phyloP scores from a whole-genome alignment of 2,888 invertebrate species.

The Malacosoma neustria region DNA sequence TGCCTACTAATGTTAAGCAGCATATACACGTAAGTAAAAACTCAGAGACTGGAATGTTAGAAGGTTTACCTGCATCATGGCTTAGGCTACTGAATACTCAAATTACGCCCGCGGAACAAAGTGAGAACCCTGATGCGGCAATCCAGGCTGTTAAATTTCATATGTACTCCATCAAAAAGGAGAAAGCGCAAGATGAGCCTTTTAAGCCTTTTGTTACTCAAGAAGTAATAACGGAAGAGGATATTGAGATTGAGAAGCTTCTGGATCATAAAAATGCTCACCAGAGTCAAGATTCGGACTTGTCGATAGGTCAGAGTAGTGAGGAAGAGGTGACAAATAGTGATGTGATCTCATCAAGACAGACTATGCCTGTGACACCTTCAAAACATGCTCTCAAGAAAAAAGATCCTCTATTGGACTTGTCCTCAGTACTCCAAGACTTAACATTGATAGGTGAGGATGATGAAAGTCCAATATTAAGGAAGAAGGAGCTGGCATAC shows the following conservation, averaged over 20 bases:
- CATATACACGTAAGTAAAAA: conserved; percentile 92
- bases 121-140: conserved; percentile 92
- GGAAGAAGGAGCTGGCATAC: conserved; percentile 74
- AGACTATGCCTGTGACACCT: conserved; percentile 75
- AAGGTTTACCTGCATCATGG: conserved; percentile 91
- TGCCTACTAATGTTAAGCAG: conserved; percentile 89
- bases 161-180: conserved; percentile 90
- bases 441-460: conserved; percentile 54
- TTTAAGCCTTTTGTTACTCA: conserved; percentile 90
- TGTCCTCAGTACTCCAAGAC: conserved; percentile 54
- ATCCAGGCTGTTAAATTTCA: conserved; percentile 93
- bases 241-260: conserved; percentile 86
- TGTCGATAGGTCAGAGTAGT: conserved; percentile 68
- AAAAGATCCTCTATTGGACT: conserved; percentile 50
- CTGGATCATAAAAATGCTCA: conserved; percentile 82
- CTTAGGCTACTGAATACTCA: conserved; percentile 84
- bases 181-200: conserved; percentile 80
- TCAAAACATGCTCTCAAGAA: conserved; percentile 53
- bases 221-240: conserved; percentile 86
- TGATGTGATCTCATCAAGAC: conserved; percentile 47
- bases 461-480: conserved; percentile 75
- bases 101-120: conserved; percentile 90
- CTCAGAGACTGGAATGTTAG: conserved; percentile 85
- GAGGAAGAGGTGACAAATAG: conserved; percentile 66
- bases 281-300: conserved; percentile 76